Percentiles rank a stretch among this genome's conserved stretches.
Evolutionary conservation across 2,797 vertebrate species (phyloP).

Genomic region (Poliocrania exsul): DNA sequence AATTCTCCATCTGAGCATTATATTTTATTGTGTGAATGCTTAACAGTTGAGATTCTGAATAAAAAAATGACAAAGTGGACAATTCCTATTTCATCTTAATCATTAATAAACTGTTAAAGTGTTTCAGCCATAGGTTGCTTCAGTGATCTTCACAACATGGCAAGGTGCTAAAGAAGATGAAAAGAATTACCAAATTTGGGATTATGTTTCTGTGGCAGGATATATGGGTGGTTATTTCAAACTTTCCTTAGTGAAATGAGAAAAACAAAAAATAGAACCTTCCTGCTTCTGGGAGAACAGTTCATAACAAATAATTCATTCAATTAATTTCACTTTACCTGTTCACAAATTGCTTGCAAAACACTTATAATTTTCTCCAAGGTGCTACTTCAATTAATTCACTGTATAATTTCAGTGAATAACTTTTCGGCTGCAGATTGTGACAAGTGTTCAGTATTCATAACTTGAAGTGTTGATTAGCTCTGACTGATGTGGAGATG

Average conservation of each 20-base stretch:
- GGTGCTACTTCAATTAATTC: conserved; percentile 27
- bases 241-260: not conserved
- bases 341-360: conserved; percentile 16
- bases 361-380: conserved; percentile 27
- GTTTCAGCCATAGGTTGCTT: not conserved
- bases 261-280: not conserved
- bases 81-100: not conserved
- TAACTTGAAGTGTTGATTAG: not conserved
- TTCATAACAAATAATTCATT: not conserved
- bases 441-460: conserved; percentile 33
- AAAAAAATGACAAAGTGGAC: not conserved
- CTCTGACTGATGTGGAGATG: not conserved
- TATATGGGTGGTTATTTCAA: not conserved
- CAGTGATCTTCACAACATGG: not conserved
- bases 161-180: not conserved
- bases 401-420: conserved; percentile 39
- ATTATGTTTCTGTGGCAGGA: not conserved
- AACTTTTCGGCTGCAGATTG: conserved; percentile 26
- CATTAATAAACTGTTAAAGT: not conserved
- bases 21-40: not conserved
- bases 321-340: conserved; percentile 7
- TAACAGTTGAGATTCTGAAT: not conserved
- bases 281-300: not conserved
- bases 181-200: not conserved
- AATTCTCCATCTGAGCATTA: not conserved